Evolutionary conservation across 2,113 vertebrate genomes (phyloP), one percentile per base, ranked within the genome.

Genomic region (Benitochromis conjunctus): DNA sequence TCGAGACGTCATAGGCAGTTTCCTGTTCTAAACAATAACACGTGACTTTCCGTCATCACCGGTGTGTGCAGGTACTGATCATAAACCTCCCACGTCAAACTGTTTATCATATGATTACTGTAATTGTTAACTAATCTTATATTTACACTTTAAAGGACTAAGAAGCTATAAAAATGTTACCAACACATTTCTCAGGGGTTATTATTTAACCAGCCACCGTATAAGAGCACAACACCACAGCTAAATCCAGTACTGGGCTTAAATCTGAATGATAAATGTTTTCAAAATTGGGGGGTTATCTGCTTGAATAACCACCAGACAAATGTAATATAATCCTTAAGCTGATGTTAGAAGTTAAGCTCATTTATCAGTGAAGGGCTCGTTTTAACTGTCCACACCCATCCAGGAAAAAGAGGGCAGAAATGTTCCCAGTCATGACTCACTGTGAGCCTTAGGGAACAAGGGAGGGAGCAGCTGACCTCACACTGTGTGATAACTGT

Each of bases 21-120:
- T 94, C 93, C 94, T 92, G 93, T 81, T 83, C 93, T 4, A 95
- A 95, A 95, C 92, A 94, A 91, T 81, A 7, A 7, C 94, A 95
- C 91, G 95, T 95, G 94, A 92, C 21, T 9, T 7, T 57, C 19
- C 90, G 88, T 90, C 84, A 51, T 80, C 82, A 18, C 69, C 57
- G 48, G 51, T 12, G 77, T 38, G 77, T 29, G 2, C 82, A 87
- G 85, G 86, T 89, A 77, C 13, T 19, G 51, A 55, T 3, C 31
- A 18, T 14, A 11, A 1, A 2, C 9, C 31, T 10, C 18, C 9
- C 10, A 1, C 1, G 2, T 11, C 43, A 31, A 19, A 12, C 24
- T 51, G 16, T 51, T 31, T 76, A 31, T 6, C 43, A 12, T 51
- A 74, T 31, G 43, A 74, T 51, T 51, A 76, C 26, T 5, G 43